phyloP scores from a whole-genome alignment of 2,888 invertebrate genomes.

The Coecobrya sp. region DNA sequence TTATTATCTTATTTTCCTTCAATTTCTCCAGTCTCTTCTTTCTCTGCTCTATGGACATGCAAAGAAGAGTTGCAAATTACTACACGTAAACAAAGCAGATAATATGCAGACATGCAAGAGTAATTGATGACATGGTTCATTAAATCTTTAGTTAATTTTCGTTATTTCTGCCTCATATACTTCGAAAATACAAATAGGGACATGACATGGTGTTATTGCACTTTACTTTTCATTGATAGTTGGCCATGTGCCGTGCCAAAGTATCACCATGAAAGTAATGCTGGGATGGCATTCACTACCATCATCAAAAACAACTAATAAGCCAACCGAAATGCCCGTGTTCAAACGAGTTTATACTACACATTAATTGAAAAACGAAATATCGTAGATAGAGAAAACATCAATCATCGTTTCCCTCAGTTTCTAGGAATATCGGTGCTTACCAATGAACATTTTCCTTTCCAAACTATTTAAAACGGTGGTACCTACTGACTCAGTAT shows the following conservation, averaged over 20 bases:
- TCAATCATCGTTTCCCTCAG: not conserved
- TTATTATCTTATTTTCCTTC: not conserved
- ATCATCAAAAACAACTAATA: not conserved
- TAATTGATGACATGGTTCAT: constrained; percentile 47
- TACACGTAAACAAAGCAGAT: not conserved
- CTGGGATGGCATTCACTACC: not conserved
- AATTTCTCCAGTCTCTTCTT: not conserved
- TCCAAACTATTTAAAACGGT: too few species aligned
- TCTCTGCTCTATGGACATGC: not conserved
- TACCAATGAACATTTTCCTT: too few species aligned
- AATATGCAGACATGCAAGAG: constrained; percentile 1
- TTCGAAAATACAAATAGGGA: not conserved
- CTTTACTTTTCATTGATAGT: too few species aligned
- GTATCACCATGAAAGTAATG: too few species aligned
- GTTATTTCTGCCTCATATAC: constrained; percentile 21
- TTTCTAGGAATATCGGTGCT: too few species aligned
- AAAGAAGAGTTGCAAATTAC: not conserved
- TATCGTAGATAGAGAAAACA: not conserved
- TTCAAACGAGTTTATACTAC: constrained; percentile 1
- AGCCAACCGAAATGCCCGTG: not conserved
- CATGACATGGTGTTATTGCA: not conserved
- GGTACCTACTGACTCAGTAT: too few species aligned
- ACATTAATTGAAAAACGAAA: not conserved
- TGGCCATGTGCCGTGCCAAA: too few species aligned
- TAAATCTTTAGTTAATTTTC: constrained; percentile 63